phyloP scores from a whole-genome alignment of 2,888 invertebrate genomes.

The Odontomyia ornata region DNA sequence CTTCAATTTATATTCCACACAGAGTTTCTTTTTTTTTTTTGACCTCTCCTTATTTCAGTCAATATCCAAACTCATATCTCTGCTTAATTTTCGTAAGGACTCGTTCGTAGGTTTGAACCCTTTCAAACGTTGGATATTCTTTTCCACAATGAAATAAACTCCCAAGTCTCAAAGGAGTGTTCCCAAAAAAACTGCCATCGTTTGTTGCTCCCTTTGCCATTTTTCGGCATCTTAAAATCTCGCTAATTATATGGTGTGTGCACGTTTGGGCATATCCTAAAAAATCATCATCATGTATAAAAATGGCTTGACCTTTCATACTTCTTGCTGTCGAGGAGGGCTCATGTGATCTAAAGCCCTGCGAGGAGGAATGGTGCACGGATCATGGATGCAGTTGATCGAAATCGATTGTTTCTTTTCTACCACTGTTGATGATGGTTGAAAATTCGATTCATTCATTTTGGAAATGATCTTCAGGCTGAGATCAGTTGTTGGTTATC shows the following conservation, averaged over 20 bases:
- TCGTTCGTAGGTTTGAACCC: slow-evolving; percentile 1
- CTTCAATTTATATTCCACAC: slow-evolving; percentile 19
- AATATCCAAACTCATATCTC: not conserved
- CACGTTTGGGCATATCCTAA: slow-evolving; percentile 7
- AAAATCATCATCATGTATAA: slow-evolving; percentile 37
- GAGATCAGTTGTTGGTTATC: too few species aligned
- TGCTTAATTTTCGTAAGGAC: not conserved
- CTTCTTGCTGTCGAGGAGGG: slow-evolving; percentile 19
- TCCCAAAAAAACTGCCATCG: slow-evolving; percentile 7
- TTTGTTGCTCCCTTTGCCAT: slow-evolving; percentile 34
- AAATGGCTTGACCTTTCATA: slow-evolving; percentile 36
- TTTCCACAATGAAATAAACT: not conserved
- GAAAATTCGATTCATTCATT: slow-evolving; percentile 28
- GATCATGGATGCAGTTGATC: not conserved
- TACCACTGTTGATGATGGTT: slow-evolving; percentile 9
- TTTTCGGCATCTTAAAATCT: slow-evolving; percentile 44
- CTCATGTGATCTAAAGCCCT: not conserved
- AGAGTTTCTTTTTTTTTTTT: not conserved
- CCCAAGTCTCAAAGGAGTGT: not conserved
- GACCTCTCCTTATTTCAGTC: not conserved
- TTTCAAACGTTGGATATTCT: not conserved
- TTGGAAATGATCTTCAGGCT: not conserved
- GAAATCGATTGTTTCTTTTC: slow-evolving; percentile 30
- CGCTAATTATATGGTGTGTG: slow-evolving; percentile 41
- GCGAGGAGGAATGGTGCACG: not conserved